These are phyloP conservation scores for Phalacrocorax carbo DNA, from an alignment of 2,113 vertebrate genomes.

Conservation along the genomic window DNA sequence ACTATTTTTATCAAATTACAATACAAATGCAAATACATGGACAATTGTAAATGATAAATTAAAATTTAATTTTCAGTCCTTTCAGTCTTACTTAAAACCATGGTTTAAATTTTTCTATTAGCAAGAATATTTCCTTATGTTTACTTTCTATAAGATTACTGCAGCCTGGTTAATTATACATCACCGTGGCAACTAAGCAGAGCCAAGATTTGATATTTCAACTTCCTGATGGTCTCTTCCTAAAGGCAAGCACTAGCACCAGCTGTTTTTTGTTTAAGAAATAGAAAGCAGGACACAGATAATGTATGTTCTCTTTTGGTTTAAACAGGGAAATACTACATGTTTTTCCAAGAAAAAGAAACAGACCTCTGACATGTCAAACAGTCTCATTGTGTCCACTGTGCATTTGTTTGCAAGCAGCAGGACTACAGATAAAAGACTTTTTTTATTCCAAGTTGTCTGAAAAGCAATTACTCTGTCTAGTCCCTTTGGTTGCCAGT, in stretches of 20 bases:
- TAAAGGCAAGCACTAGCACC: conserved; percentile 40
- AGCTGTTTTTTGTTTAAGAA: conserved; percentile 69
- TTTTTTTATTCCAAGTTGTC: conserved; percentile 30
- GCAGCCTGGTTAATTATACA: conserved; percentile 41
- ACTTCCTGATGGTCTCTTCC: conserved; percentile 43
- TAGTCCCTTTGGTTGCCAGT: conserved; percentile 20
- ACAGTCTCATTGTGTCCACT: conserved; percentile 37
- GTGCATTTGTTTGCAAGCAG: conserved; percentile 51
- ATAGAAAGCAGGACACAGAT: conserved; percentile 63
- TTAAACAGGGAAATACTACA: conserved; percentile 46
- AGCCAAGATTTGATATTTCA: conserved; percentile 25
- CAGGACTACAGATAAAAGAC: conserved; percentile 30
- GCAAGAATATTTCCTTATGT: conserved; percentile 13
- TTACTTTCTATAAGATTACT: conserved; percentile 2
- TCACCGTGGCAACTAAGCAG: conserved; percentile 4
- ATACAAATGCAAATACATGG: background rate
- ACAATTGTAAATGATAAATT: background rate
- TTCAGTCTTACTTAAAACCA: background rate
- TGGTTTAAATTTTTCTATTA: background rate
- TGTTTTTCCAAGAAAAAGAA: conserved; percentile 59
- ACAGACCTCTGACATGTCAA: conserved; percentile 42
- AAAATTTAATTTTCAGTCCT: background rate
- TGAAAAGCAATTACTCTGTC: conserved; percentile 44
- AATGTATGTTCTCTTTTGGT: conserved; percentile 45
- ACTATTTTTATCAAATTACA: conserved; percentile 18